Evolutionary conservation across 1,140 invertebrate species (phyloP), one percentile per base, ranked within the genome.

Genomic region (Neotoxoptera formosana): DNA sequence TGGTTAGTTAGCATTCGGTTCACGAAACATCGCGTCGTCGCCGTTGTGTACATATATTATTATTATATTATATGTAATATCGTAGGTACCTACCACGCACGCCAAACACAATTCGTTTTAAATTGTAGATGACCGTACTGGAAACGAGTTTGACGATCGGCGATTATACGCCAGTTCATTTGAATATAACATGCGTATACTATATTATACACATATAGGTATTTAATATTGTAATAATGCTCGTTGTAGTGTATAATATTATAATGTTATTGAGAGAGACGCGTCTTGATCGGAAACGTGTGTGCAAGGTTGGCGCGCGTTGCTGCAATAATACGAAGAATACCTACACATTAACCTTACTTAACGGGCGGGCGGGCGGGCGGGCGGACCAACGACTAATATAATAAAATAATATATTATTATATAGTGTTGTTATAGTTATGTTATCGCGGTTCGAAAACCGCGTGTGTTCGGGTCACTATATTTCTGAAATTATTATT

Each of bases 121-220:
- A 86, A 86, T 86, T 86, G 84, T 86, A 86, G 41, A 86, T 47
- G 84, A 84, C 45, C 84, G 84, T 86, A 47, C 45, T 86, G 41
- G 45, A 86, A 86, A 86, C 84, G 84, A 86, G 45, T 86, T 86
- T 47, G 84, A 86, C 45, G 41, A 86, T 86, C 41, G 45, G 11
- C 45, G 84, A 47, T 86, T 47, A 86, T 86, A 45, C 4, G 45
- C 45, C 9, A 47, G 84, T 86, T 47, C 23, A 86, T 86, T 86
- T 86, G 45, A 86, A 86, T 86, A 86, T 47, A 25, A 47, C 60
- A 76, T n/a, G 60, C 60, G 30, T 76, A 76, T 76, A 41, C 41
- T 41, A 41, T 67, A 67, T 86, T 86, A 47, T 86, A 86, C 41
- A 41, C 84, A 9, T 41, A 34, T 83, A 41, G 81, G 20, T 86